Percentiles rank a stretch among this genome's conserved stretches.
These are phyloP conservation scores for Mycogona germanica DNA, from an alignment of 2,888 invertebrate species.

Conservation along the genomic window DNA sequence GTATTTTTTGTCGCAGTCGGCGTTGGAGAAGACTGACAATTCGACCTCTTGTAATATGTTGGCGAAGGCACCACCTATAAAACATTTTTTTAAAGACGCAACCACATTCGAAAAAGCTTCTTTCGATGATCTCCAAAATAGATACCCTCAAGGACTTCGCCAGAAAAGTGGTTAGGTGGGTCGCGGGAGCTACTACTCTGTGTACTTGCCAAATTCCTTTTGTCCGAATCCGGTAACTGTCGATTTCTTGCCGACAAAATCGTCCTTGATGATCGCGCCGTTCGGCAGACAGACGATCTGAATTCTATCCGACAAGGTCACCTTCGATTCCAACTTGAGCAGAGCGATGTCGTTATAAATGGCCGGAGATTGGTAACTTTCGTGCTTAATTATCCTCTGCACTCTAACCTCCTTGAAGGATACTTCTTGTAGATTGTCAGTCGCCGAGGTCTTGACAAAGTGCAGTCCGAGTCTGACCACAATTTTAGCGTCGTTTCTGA, in stretches of 20 bases:
- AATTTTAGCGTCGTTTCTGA: no score
- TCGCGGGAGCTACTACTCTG: no score
- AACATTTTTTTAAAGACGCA: background rate
- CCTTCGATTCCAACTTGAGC: background rate
- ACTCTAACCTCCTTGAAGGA: background rate
- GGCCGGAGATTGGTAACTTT: background rate
- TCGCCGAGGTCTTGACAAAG: background rate
- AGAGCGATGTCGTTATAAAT: constrained; percentile 3
- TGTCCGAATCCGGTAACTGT: background rate
- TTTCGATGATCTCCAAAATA: no score
- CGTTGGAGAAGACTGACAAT: constrained; percentile 23
- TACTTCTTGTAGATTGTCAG: background rate
- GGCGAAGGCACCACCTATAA: constrained; percentile 20
- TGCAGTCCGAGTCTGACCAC: no score
- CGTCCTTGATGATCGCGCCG: background rate
- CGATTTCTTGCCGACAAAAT: background rate
- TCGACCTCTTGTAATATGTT: constrained; percentile 35
- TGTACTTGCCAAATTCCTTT: no score
- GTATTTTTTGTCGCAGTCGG: constrained; percentile 21
- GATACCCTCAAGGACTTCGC: no score
- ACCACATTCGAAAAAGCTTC: no score
- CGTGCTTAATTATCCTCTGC: background rate
- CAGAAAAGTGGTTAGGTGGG: no score
- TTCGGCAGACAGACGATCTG: background rate
- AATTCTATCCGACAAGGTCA: background rate